Percentiles rank a stretch among this genome's conserved stretches.
Evolutionary conservation across 2,888 invertebrate genomes (phyloP).

Genomic region (Athalia cordata): DNA sequence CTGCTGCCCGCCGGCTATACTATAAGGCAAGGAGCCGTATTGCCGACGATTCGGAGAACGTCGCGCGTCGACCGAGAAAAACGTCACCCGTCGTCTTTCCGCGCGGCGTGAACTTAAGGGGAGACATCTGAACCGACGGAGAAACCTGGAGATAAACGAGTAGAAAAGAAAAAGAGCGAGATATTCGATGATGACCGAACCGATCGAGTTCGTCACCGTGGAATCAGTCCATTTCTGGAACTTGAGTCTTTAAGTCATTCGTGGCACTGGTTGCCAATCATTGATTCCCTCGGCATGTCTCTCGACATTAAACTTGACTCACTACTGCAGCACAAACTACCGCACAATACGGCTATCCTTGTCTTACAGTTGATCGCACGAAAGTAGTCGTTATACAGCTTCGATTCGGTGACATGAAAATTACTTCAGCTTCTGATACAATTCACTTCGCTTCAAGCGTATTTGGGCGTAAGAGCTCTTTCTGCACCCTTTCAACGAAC

Average conservation of each 20-base stretch:
- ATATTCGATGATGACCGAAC: neutral
- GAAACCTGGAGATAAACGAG: slow-evolving; percentile 5
- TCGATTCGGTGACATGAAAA: slow-evolving; percentile 37
- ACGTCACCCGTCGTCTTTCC: slow-evolving; percentile 29
- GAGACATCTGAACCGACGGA: neutral
- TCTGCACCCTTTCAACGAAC: neutral
- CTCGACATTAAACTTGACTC: slow-evolving; percentile 13
- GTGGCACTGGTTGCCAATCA: slow-evolving; percentile 38
- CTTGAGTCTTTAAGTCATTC: slow-evolving; percentile 38
- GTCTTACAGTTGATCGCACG: slow-evolving; percentile 13
- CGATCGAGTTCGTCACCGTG: slow-evolving; percentile 27
- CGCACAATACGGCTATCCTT: neutral
- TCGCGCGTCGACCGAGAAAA: slow-evolving; percentile 26
- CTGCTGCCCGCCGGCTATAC: neutral
- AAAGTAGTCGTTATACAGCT: slow-evolving; percentile 8
- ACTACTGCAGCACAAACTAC: neutral
- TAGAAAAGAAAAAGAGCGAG: slow-evolving; percentile 4
- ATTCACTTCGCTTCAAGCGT: slow-evolving; percentile 6
- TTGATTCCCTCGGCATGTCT: slow-evolving; percentile 17
- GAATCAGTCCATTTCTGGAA: slow-evolving; percentile 39
- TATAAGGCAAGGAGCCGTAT: slow-evolving; percentile 13
- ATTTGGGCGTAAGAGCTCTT: neutral
- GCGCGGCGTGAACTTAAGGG: slow-evolving; percentile 4
- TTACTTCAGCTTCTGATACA: slow-evolving; percentile 27
- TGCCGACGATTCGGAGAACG: slow-evolving; percentile 38